Evolutionary conservation across 2,888 invertebrate genomes (phyloP).

Genomic region (Drosophila borealis): DNA sequence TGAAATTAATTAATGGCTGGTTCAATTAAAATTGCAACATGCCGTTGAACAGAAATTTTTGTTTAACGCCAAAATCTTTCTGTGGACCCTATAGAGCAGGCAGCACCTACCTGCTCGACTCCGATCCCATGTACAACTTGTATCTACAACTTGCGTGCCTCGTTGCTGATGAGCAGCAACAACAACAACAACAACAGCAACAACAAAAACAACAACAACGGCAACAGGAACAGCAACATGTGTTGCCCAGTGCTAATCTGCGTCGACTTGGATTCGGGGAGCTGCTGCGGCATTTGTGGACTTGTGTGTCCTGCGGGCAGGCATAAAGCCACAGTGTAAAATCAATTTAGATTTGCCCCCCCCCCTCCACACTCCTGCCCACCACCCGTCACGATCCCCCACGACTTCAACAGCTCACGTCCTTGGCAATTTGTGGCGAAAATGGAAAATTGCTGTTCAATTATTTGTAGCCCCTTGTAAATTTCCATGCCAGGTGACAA

Average conservation of each 20-base stretch:
- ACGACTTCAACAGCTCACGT: slow-evolving; percentile 58
- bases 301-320: slow-evolving; percentile 70
- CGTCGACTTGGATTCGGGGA: slow-evolving; percentile 42
- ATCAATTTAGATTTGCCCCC: slow-evolving; percentile 79
- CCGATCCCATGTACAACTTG: slow-evolving; percentile 71
- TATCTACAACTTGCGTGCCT: slow-evolving; percentile 77
- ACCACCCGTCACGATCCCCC: neutral
- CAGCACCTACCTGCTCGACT: slow-evolving; percentile 24
- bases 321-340: slow-evolving; percentile 67
- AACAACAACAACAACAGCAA: slow-evolving; percentile 29
- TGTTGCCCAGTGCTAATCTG: slow-evolving; percentile 73
- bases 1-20: slow-evolving; percentile 84
- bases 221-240: slow-evolving; percentile 55
- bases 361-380: neutral
- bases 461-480: slow-evolving; percentile 82
- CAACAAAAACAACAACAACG: slow-evolving; percentile 27
- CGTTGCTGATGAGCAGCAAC: slow-evolving; percentile 71
- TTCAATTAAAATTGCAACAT: slow-evolving; percentile 85
- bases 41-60: slow-evolving; percentile 78
- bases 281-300: slow-evolving; percentile 38
- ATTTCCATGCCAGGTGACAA: slow-evolving; percentile 77
- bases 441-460: slow-evolving; percentile 83
- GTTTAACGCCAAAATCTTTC: slow-evolving; percentile 44
- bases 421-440: slow-evolving; percentile 75
- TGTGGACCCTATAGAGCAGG: slow-evolving; percentile 18